Base-by-base conservation (phyloP, 2,888 invertebrate genomes). In the Drosophila kokeensis region DNA sequence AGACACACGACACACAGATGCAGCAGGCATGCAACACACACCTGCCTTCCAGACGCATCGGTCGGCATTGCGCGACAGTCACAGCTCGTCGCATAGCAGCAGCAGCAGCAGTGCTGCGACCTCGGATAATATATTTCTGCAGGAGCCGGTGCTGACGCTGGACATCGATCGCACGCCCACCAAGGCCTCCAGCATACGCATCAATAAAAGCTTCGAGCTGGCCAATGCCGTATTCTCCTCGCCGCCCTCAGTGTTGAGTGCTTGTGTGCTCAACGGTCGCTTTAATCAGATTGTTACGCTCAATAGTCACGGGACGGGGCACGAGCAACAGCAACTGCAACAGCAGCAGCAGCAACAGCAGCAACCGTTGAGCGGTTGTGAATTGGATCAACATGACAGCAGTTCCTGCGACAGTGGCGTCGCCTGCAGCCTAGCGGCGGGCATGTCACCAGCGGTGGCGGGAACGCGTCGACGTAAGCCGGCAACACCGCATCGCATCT, bases 401-500 rank as follows among this genome's bases (percentile, higher is more conserved):
- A 93, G 93, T 82, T 93, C 93, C 73, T 93, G 93, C 70, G 93
- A 93, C 77, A 93, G 93, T 79, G 93, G 93, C 15, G 92, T 93
- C 29, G 93, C 92, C 53, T 92, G 92, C 52, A 68, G 76, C 40
- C 49, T 85, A 50, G 57, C 73, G 8, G 34, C 71, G 15, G 74
- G 69, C 27, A 64, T 71, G 18, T 73, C 74, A 8, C 77, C 78
- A 2, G 68, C 69, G 10, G 75, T 50, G 15, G 10, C 64, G 6
- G 69, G 58, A 48, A 54, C 75, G 29, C 86, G 91, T 18, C 86
- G 92, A 36, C 90, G 92, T 24, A 93, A 93, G 69, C 93, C 93
- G 50, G 92, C 93, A 18, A 95, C 95, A 60, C 95, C 95, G 36
- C 95, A 95, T 91, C 95, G 95, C 77, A 95, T 95, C 89, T 94